These are phyloP conservation scores for Vulpes ferrilata DNA, from an alignment of 2,113 vertebrate species.

Conservation along the genomic window DNA sequence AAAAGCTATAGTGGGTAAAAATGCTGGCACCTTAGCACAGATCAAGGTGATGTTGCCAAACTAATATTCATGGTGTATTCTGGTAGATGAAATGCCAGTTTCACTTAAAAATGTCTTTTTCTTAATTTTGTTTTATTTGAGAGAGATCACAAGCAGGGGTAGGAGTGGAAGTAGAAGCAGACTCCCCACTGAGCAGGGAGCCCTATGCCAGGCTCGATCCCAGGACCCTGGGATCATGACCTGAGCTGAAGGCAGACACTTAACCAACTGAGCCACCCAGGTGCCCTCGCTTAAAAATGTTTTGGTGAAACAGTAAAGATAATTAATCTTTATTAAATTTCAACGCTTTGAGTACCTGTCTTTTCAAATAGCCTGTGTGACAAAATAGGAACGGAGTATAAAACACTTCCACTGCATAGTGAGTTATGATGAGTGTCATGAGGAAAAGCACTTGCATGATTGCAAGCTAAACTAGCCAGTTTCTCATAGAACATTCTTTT, in stretches of 20 bases:
- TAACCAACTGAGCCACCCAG: too few relatives aligned
- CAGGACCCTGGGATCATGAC: too few relatives aligned
- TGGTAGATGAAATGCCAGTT: neutral
- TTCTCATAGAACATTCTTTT: neutral
- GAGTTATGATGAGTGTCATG: neutral
- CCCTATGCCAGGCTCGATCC: too few relatives aligned
- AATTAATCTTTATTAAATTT: slow-evolving; percentile 26
- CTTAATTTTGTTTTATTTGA: too few relatives aligned
- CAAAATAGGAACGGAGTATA: slow-evolving; percentile 14
- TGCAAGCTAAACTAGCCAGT: slow-evolving; percentile 36
- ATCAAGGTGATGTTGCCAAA: neutral
- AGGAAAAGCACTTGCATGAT: neutral
- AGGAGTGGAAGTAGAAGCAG: too few relatives aligned
- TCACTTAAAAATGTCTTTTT: slow-evolving; percentile 23
- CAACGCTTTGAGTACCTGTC: neutral
- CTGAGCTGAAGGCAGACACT: too few relatives aligned
- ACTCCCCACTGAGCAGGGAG: too few relatives aligned
- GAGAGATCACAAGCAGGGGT: too few relatives aligned
- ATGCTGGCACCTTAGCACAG: neutral
- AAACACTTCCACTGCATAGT: neutral
- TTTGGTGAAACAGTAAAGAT: neutral
- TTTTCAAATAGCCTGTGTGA: slow-evolving; percentile 12
- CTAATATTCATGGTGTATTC: neutral
- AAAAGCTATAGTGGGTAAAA: slow-evolving; percentile 1
- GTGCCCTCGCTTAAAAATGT: slow-evolving; percentile 16